Evolutionary conservation across 2,888 invertebrate species (phyloP), one percentile per base, ranked within the genome.

Genomic region (Maniola hyperantus): DNA sequence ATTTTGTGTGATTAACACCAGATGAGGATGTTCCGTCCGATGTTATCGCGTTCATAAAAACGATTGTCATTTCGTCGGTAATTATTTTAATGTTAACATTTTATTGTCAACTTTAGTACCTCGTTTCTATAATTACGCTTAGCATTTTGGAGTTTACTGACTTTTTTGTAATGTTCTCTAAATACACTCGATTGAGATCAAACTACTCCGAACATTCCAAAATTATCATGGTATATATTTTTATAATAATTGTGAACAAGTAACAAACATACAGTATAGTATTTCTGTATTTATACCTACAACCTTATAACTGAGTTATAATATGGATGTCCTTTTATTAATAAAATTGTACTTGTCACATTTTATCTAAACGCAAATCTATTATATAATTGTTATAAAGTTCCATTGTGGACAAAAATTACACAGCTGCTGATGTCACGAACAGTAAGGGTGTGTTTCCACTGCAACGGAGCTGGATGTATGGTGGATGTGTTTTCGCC

Each of bases 1-100:
- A 34, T 63, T 53, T 63, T 63, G 44, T 63, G 55, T 63, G 54
- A 63, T 63, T 63, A 63, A 55, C 63, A 63, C 54, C 44, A 46
- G 46, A 63, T 55, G 54, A 63, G 39, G 55, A n/a, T 4, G 11
- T 63, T 46, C 46, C 63, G 63, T 42, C 20, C 53, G 10, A 50
- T 51, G 51, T 10, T 13, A 53, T 62, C 18, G 51, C 18, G 20
- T 39, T 26, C 53, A 26, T 51, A 53, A 13, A 50, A 51, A 51
- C n/a, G 10, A 53, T 48, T 33, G 6, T 20, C 6, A 11, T 51
- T 50, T 13, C 10, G 18, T 11, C 4, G 11, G 39, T 53, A 53
- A 15, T 39, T 50, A 51, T 36, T 51, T 51, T 36, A n/a, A 36
- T 36, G 18, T 34, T 2, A 55, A 11, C 20, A 36, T 6, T 10